Conservation (phyloP, 2,113 vertebrate genomes). For the human (Homo sapiens) region GRCh38 chr1:154767001-154767500, state of each 20-base stretch:
- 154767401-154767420: background rate
- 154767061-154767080: background rate
- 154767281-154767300: background rate
- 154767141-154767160: background rate
- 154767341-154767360: background rate
- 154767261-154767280: background rate
- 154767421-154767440: background rate
- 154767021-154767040: background rate
- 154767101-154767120: background rate
- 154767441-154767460: background rate
- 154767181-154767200: background rate
- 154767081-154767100: background rate
- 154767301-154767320: background rate
- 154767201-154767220: background rate
- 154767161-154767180: background rate
- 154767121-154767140: background rate
- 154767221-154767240: background rate
- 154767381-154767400: background rate
- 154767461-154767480: accelerated
- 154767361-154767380: background rate
- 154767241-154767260: background rate
- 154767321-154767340: background rate
- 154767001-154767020: background rate
- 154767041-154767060: background rate
- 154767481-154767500: background rate